Base-by-base conservation (phyloP, 1,140 invertebrate genomes). In the Chlorops oryzae region DNA sequence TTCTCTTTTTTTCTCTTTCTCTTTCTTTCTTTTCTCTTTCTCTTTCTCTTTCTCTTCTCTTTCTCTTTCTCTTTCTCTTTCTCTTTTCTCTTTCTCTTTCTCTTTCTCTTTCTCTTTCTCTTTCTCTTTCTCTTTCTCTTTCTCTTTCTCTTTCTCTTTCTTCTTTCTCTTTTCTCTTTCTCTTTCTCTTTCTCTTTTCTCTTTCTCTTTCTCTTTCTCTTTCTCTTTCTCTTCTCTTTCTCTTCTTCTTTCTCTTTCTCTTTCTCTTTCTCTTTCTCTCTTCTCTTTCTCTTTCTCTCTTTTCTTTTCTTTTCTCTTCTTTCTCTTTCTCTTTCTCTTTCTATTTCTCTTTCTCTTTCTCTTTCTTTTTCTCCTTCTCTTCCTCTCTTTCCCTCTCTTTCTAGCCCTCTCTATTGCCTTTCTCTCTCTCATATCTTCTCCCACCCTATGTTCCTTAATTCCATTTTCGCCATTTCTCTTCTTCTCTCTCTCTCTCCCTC, bases 21-120 rank as follows among this genome's bases (percentile, higher is more conserved):
- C 12, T 17, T 17, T 39, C 12, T 39, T 39, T n/a, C 7, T 13
- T 17, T n/a, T 39, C 18, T 7, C 15, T 17, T 39, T 17, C 18
- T 39, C 17, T 39, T n/a, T 39, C 18, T 13, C 18, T 39, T 39
- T 39, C 15, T n/a, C 37, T 39, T 39, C 38, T 39, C 9, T 39
- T 17, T 39, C 9, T 39, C 38, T 39, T 7, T 39, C 38, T 39
- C 9, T 20, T 17, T 39, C 9, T n/a, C 38, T 39, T 7, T n/a
- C 38, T 39, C 6, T 39, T 12, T 7, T 39, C 18, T 39, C 9
- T 20, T 9, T 39, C 9, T 39, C 38, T 39, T 7, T 39, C 38
- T 39, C 9, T 20, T 17, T 12, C 9, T 39, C 12, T 39, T 7
- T 39, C 38, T 39, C 9, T n/a, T 17, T 39, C 9, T 20, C 38